Evolutionary conservation across 1,140 invertebrate genomes (phyloP).

Genomic region (Vanessa atalanta): DNA sequence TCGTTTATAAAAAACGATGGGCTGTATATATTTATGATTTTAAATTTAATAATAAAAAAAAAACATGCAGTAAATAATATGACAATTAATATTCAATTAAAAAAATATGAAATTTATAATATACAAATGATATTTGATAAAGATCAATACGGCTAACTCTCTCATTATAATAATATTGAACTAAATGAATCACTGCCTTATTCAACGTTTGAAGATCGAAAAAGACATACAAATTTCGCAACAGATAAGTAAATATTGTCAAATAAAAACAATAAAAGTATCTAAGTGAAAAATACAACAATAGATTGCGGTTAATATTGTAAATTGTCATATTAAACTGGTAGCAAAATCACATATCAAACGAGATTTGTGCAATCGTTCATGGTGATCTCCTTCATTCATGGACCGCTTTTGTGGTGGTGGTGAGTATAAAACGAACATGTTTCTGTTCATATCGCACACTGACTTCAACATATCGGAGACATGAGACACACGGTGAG

Average conservation of each 20-base stretch:
- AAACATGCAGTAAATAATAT: too few species aligned
- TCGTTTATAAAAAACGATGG: too few species aligned
- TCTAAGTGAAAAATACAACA: constrained; percentile 16
- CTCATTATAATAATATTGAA: too few species aligned
- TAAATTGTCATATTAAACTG: background rate
- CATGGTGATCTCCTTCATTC: constrained; percentile 10
- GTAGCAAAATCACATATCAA: constrained; percentile 20
- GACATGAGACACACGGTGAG: constrained; percentile 74
- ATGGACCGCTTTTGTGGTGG: constrained; percentile 47
- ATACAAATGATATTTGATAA: too few species aligned
- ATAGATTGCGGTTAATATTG: background rate
- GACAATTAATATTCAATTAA: too few species aligned
- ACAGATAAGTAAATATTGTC: background rate
- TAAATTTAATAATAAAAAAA: too few species aligned
- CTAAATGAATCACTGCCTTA: too few species aligned
- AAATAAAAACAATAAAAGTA: background rate
- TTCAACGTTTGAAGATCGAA: background rate
- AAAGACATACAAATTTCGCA: background rate
- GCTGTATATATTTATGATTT: too few species aligned
- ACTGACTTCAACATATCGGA: constrained; percentile 50
- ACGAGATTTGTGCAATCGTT: constrained; percentile 42
- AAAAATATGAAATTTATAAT: too few species aligned
- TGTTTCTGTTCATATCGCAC: constrained; percentile 48
- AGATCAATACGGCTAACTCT: too few species aligned
- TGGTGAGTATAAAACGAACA: constrained; percentile 64